Conservation (phyloP, 1,140 invertebrate genomes). For the Anastatus disparis region DNA sequence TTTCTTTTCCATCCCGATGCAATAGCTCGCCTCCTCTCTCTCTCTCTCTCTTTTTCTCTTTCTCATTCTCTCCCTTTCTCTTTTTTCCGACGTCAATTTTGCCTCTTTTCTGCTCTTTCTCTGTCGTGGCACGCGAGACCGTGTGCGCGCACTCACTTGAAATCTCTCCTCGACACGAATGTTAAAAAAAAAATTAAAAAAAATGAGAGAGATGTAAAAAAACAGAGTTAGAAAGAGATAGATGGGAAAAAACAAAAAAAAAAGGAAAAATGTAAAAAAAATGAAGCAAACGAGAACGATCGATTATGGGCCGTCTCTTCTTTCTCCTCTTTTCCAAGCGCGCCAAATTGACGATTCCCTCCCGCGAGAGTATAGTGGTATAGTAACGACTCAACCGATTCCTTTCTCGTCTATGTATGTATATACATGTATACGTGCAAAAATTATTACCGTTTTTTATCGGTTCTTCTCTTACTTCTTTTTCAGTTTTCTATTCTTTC, state of each 20-base stretch:
- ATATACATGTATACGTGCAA: too few relatives aligned
- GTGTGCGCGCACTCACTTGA: conserved; percentile 13
- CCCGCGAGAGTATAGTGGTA: neutral
- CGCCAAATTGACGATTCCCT: conserved; percentile 8
- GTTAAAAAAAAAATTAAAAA: conserved; percentile 11
- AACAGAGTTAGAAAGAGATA: neutral
- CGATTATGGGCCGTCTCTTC: conserved; percentile 15
- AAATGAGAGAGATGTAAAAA: neutral
- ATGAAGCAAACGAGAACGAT: conserved; percentile 20
- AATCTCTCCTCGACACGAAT: conserved; percentile 35
- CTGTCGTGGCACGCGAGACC: too few relatives aligned
- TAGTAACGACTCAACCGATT: neutral
- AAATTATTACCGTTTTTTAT: conserved; percentile 25
- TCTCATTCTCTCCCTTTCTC: neutral
- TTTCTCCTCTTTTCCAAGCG: neutral
- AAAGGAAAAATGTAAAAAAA: conserved; percentile 5
- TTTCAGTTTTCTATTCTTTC: neutral
- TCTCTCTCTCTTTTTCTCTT: neutral
- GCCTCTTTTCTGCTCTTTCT: conserved; percentile 11
- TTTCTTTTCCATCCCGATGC: conserved; percentile 16
- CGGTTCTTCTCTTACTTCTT: too few relatives aligned
- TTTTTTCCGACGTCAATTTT: conserved; percentile 11
- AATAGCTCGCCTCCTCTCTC: too few relatives aligned
- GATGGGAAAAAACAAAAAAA: neutral
- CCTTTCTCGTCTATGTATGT: too few relatives aligned